phyloP scores from a whole-genome alignment of 2,888 invertebrate genomes.

The Tromatobia lineatoria region DNA sequence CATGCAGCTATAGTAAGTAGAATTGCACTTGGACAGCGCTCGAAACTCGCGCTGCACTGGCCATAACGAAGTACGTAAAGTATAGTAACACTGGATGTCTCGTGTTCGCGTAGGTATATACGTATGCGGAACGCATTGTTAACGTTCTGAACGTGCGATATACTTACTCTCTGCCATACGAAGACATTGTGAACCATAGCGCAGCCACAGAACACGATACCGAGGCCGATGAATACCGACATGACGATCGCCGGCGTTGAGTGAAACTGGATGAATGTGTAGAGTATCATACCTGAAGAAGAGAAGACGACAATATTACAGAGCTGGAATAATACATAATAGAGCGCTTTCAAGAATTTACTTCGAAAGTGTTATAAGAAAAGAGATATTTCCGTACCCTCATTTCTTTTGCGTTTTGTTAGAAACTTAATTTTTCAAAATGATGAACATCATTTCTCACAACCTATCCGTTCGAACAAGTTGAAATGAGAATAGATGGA shows the following conservation, averaged over 20 bases:
- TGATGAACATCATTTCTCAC: no score
- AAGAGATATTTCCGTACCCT: no score
- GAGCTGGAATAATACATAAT: slow-evolving; percentile 14
- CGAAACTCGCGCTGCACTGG: not conserved
- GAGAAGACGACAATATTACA: slow-evolving; percentile 56
- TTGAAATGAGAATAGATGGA: no score
- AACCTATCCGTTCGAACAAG: no score
- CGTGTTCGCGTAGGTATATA: slow-evolving; percentile 21
- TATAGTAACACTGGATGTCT: slow-evolving; percentile 20
- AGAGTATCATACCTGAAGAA: slow-evolving; percentile 94
- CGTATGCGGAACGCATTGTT: slow-evolving; percentile 38
- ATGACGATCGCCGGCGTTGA: slow-evolving; percentile 97
- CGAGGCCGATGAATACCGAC: slow-evolving; percentile 95
- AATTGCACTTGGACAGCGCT: not conserved
- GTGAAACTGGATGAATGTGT: slow-evolving; percentile 96
- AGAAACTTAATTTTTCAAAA: no score
- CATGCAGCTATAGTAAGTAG: not conserved
- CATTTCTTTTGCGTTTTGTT: no score
- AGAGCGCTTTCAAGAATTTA: not conserved
- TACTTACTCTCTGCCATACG: slow-evolving; percentile 93
- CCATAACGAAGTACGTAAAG: slow-evolving; percentile 12
- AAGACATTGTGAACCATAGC: slow-evolving; percentile 98
- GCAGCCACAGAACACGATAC: slow-evolving; percentile 96
- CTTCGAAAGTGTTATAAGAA: no score
- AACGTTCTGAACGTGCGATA: slow-evolving; percentile 15